These are phyloP conservation scores for Gisinianus flammeolus DNA, from an alignment of 2,888 invertebrate species.

Conservation along the genomic window DNA sequence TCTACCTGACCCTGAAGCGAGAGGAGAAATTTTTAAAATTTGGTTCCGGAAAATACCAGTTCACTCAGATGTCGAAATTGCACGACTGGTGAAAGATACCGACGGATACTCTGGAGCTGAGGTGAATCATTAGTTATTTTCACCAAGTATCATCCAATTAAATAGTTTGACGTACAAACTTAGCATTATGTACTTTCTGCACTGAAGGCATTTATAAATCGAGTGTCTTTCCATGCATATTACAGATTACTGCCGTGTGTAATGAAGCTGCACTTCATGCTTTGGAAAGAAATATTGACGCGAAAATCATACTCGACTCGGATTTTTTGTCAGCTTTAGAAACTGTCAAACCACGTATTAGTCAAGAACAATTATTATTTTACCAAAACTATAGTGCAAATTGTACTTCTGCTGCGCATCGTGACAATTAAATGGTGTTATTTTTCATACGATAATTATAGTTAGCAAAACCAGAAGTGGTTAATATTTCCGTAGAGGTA, in stretches of 20 bases:
- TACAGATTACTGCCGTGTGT: constrained; percentile 75
- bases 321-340: constrained; percentile 78
- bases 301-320: constrained; percentile 67
- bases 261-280: constrained; percentile 89
- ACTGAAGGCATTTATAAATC: not conserved
- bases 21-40: constrained; percentile 77
- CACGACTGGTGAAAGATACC: constrained; percentile 72
- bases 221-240: constrained; percentile 4
- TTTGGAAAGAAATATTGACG: constrained; percentile 75
- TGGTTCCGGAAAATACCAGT: constrained; percentile 77
- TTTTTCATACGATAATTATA: no score
- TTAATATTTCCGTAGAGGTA: no score
- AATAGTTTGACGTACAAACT: not conserved
- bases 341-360: constrained; percentile 78
- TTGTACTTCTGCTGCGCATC: no score
- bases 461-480: no score
- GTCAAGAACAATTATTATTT: constrained; percentile 71
- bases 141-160: not conserved
- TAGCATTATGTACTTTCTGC: not conserved
- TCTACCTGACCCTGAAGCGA: constrained; percentile 81
- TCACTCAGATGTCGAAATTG: constrained; percentile 68
- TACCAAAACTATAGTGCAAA: constrained; percentile 70
- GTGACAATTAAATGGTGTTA: no score
- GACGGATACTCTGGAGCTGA: constrained; percentile 94
- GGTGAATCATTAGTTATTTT: constrained; percentile 63